Evolutionary conservation across 2,113 vertebrate genomes (phyloP).

Genomic region (Peromyscus californicus): DNA sequence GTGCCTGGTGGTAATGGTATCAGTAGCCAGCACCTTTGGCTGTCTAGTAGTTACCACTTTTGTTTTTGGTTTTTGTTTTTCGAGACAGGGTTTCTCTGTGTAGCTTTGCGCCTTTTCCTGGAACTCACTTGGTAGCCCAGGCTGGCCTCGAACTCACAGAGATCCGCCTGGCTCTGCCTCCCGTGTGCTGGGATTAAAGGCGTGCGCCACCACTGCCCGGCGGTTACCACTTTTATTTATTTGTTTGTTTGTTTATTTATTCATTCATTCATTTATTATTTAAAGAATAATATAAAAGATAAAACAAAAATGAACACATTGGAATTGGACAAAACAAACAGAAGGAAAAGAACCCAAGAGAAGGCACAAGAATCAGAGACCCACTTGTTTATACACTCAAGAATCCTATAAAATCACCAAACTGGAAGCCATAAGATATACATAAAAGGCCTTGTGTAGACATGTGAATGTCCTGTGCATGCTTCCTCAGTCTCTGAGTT

Average conservation of each 20-base stretch:
- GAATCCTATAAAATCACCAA: neutral
- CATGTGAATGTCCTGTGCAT: neutral
- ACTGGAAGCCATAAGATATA: neutral
- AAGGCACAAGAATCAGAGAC: neutral
- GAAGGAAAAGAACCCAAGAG: neutral
- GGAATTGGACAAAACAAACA: neutral
- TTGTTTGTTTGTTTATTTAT: neutral
- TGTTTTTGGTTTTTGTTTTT: too few relatives aligned
- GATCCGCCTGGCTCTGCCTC: too few relatives aligned
- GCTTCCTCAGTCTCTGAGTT: neutral
- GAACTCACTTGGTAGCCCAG: too few relatives aligned
- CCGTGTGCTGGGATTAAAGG: too few relatives aligned
- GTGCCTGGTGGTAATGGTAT: neutral
- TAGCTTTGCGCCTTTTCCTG: too few relatives aligned
- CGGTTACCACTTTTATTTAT: too few relatives aligned
- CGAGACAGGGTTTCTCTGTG: too few relatives aligned
- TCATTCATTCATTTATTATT: neutral
- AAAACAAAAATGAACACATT: neutral
- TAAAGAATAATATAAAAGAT: neutral
- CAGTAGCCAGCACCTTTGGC: rapidly evolving
- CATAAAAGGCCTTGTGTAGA: neutral
- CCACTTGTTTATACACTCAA: neutral
- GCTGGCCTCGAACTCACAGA: too few relatives aligned
- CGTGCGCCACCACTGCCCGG: too few relatives aligned
- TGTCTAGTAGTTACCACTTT: neutral